phyloP scores from a whole-genome alignment of 2,888 invertebrate species.

The Ctenicera cuprea region DNA sequence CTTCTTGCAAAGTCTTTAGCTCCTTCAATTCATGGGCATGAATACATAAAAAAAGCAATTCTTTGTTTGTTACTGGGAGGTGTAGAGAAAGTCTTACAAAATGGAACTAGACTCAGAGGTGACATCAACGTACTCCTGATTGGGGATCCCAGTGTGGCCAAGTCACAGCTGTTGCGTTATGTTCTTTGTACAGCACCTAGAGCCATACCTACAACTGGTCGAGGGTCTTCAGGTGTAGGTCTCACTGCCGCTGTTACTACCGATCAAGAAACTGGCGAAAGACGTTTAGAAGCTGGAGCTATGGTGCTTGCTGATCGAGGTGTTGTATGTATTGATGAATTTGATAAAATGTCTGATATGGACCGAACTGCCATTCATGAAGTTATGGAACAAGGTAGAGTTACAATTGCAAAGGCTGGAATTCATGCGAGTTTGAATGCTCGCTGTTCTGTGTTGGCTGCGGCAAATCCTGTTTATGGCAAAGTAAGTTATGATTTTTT shows the following conservation, averaged over 20 bases:
- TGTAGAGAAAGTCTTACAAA: conserved; percentile 93
- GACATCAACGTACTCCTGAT: conserved; percentile 80
- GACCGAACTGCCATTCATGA: conserved; percentile 99
- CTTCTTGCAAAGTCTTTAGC: conserved; percentile 93
- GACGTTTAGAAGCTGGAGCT: conserved; percentile 95
- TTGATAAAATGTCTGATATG: conserved; percentile 99
- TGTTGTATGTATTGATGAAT: conserved; percentile 98
- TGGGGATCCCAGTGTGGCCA: conserved; percentile 99
- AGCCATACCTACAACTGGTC: conserved; percentile 97
- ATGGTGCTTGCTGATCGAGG: conserved; percentile 99
- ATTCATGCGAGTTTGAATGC: conserved; percentile 99
- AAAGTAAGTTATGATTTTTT: conserved; percentile 76
- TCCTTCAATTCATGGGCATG: conserved; percentile 98
- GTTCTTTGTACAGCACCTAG: conserved; percentile 96
- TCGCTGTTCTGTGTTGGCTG: conserved; percentile 97
- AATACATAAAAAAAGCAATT: conserved; percentile 96
- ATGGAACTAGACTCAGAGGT: conserved; percentile 93
- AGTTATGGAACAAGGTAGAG: conserved; percentile 99
- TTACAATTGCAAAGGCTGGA: conserved; percentile 99
- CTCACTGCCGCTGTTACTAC: conserved; percentile 98
- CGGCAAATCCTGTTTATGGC: conserved; percentile 99
- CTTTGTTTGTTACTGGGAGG: conserved; percentile 96
- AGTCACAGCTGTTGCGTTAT: conserved; percentile 96
- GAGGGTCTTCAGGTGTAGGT: conserved; percentile 99
- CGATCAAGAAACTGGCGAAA: conserved; percentile 89